Evolutionary conservation across 2,797 vertebrate species (phyloP).

Genomic region (Lophotriccus pileatus): DNA sequence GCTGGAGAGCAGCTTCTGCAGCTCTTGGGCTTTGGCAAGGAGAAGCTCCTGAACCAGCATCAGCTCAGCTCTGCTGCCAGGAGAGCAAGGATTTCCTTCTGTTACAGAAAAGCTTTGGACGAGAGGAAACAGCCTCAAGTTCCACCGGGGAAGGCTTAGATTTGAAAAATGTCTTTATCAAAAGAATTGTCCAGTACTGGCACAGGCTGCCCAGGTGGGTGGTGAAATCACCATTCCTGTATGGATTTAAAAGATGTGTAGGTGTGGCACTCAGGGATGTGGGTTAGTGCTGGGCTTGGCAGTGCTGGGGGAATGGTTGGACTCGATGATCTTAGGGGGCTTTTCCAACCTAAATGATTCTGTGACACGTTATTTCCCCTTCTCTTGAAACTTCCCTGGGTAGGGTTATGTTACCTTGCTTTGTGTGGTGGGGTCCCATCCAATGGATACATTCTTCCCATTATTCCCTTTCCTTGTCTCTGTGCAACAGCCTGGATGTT

Average conservation of each 20-base stretch:
- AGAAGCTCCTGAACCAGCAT: not conserved
- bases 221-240: not conserved
- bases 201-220: not conserved
- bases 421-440: not conserved
- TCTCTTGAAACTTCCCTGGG: fast-evolving
- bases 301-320: not conserved
- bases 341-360: not conserved
- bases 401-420: not conserved
- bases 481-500: not conserved
- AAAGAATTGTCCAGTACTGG: not conserved
- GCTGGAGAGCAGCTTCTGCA: not conserved
- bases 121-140: not conserved
- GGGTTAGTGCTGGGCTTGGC: not conserved
- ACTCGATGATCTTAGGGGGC: not conserved
- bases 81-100: not conserved
- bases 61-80: not conserved
- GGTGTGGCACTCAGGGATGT: not conserved
- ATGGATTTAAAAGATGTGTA: not conserved
- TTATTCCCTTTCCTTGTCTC: not conserved
- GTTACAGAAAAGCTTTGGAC: not conserved
- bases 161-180: not conserved
- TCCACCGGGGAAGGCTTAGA: not conserved
- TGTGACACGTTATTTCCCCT: not conserved
- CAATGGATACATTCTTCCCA: fast-evolving
- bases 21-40: not conserved